These are phyloP conservation scores for Delphinus delphis DNA, from an alignment of 2,113 vertebrate species.

Conservation along the genomic window DNA sequence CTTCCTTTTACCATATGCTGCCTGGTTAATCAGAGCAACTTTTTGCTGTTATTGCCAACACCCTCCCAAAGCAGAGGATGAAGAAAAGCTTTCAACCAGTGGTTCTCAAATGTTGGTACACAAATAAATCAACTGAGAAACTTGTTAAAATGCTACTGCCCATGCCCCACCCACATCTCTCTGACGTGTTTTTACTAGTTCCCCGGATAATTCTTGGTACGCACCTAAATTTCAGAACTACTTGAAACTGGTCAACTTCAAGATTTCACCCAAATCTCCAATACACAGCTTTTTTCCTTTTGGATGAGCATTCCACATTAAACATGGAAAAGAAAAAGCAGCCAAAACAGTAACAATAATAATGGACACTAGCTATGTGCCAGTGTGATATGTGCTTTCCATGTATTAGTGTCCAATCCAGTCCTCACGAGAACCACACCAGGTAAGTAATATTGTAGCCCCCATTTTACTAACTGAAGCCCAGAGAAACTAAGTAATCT, in stretches of 20 bases:
- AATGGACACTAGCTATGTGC: not conserved
- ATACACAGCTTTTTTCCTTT: not conserved
- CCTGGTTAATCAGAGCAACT: not conserved
- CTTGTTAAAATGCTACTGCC: not conserved
- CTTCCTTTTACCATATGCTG: not conserved
- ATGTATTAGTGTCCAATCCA: not conserved
- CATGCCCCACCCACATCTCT: not conserved
- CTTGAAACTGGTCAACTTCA: not conserved
- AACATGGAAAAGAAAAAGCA: not conserved
- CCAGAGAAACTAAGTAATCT: not conserved
- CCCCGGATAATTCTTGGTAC: not conserved
- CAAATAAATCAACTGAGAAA: not conserved
- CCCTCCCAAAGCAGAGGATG: not conserved
- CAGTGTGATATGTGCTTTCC: not conserved
- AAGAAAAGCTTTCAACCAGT: not conserved
- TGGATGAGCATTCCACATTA: not conserved
- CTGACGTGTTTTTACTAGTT: not conserved
- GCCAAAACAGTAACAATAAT: not conserved
- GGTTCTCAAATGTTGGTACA: not conserved
- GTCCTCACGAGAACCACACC: not conserved
- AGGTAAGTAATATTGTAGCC: not conserved
- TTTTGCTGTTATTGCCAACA: not conserved
- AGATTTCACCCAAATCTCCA: not conserved
- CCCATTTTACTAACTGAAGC: not conserved
- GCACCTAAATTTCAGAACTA: conserved; percentile 4